Conservation (phyloP, 2,113 vertebrate species). For the Toxostoma redivivum region DNA sequence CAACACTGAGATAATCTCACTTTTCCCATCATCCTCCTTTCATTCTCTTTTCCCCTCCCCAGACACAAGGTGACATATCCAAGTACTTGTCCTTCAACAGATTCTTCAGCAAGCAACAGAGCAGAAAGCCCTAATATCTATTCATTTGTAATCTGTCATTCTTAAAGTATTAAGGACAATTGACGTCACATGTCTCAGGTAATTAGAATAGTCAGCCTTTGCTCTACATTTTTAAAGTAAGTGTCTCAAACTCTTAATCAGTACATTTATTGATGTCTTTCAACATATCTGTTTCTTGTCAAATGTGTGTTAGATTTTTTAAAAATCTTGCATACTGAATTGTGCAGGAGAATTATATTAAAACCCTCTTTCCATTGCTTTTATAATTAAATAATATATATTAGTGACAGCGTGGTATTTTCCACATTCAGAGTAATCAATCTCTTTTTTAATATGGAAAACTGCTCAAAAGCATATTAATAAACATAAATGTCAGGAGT, state of each 20-base stretch:
- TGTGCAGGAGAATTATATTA: conserved; percentile 28
- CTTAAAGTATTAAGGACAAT: conserved; percentile 88
- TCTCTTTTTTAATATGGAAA: conserved; percentile 38
- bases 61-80: conserved; percentile 82
- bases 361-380: conserved; percentile 24
- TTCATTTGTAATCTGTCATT: conserved; percentile 87
- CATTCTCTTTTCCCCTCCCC: conserved; percentile 56
- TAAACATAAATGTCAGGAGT: conserved; percentile 44
- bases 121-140: conserved; percentile 86
- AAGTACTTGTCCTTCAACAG: conserved; percentile 80
- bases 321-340: conserved; percentile 36
- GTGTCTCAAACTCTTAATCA: conserved; percentile 70
- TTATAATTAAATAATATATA: conserved; percentile 55
- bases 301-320: conserved; percentile 21
- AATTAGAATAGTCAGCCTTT: conserved; percentile 84
- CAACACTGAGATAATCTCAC: conserved; percentile 57
- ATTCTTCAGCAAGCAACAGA: conserved; percentile 81
- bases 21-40: conserved; percentile 68
- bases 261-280: conserved; percentile 73
- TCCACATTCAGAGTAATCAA: conserved; percentile 17
- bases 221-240: conserved; percentile 72
- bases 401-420: conserved; percentile 55
- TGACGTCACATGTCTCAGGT: conserved; percentile 93
- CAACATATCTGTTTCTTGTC: conserved; percentile 67
- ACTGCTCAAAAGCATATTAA: conserved; percentile 37